Conservation (phyloP, 2,888 invertebrate species). For the Philonicus albiceps region DNA sequence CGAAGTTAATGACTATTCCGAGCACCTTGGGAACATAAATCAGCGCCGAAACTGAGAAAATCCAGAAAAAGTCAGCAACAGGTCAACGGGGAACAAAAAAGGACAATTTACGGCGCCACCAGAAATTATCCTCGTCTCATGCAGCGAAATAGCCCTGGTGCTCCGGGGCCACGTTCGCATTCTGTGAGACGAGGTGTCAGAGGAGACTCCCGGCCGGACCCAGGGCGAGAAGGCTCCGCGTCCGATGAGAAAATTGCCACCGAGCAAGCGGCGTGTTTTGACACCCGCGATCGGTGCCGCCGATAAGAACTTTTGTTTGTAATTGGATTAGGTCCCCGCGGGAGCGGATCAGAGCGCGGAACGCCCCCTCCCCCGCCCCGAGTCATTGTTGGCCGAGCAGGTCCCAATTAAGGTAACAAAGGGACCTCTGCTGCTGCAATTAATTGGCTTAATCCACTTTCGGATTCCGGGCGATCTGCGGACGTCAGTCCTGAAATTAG, state of each 20-base stretch:
- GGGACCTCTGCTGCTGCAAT: conserved; percentile 11
- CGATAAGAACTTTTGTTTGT: conserved; percentile 39
- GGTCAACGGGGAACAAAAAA: conserved; percentile 37
- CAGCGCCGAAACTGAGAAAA: conserved; percentile 25
- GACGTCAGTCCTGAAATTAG: not conserved
- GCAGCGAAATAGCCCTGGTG: not conserved
- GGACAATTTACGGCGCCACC: conserved; percentile 43
- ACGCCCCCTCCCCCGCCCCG: not conserved
- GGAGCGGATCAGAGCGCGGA: not conserved
- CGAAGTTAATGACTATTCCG: conserved; percentile 24
- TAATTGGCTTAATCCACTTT: conserved; percentile 38
- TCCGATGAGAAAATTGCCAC: conserved; percentile 33
- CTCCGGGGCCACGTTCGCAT: not conserved
- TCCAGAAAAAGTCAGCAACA: conserved; percentile 33
- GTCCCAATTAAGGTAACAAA: conserved; percentile 29
- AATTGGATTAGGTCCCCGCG: conserved; percentile 34
- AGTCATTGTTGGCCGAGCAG: conserved; percentile 5
- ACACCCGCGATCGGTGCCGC: conserved; percentile 42
- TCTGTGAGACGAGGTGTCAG: conserved; percentile 16
- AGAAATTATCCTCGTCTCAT: conserved; percentile 41
- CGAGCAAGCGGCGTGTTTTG: conserved; percentile 39
- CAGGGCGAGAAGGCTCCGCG: not conserved
- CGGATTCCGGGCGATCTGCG: not conserved
- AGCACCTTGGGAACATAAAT: conserved; percentile 26
- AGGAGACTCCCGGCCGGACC: conserved; percentile 16